Percentiles rank a stretch among this genome's conserved stretches.
phyloP scores from a whole-genome alignment of 2,888 invertebrate species.

The Phorcus lineatus region DNA sequence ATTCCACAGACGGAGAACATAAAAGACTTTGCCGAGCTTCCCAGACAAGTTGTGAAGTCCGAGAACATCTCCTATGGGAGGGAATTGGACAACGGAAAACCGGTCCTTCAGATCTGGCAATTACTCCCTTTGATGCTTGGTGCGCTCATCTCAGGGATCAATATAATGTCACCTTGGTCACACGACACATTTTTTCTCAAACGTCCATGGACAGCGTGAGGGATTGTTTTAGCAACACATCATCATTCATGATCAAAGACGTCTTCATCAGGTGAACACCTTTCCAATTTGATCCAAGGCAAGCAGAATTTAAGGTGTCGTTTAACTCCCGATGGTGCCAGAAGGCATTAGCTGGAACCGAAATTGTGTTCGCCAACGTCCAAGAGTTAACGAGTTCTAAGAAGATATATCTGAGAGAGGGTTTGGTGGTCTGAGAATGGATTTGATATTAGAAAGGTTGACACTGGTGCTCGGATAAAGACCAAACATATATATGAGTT shows the following conservation, averaged over 20 bases:
- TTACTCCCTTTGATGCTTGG: not conserved
- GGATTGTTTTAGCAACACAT: not conserved
- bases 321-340: not conserved
- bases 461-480: no score
- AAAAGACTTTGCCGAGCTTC: no score
- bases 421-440: no score
- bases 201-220: not conserved
- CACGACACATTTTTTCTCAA: not conserved
- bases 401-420: no score
- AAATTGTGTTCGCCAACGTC: no score
- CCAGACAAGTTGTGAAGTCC: no score
- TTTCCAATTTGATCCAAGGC: not conserved
- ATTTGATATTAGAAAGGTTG: no score
- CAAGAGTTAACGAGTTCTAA: no score
- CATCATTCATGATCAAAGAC: slow-evolving; percentile 4
- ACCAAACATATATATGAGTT: no score
- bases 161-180: not conserved
- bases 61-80: not conserved
- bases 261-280: not conserved
- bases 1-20: no score
- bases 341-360: no score
- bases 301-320: not conserved
- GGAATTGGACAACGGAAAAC: not conserved
- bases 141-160: not conserved
- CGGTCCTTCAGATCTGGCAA: not conserved